These are phyloP conservation scores for Mustela nigripes DNA, from an alignment of 2,113 vertebrate species.

Conservation along the genomic window DNA sequence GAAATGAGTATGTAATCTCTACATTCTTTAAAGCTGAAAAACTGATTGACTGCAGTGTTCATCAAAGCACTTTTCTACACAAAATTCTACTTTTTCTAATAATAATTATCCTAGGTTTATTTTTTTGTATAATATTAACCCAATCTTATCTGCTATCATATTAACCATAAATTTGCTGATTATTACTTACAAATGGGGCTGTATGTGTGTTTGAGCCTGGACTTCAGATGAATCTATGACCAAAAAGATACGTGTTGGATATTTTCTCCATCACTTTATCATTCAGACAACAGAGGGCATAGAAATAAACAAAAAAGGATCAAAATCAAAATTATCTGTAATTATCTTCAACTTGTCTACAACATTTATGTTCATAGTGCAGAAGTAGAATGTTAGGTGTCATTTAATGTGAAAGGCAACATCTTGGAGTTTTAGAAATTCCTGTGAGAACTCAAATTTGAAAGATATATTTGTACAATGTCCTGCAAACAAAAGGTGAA, in stretches of 20 bases:
- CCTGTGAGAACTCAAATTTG: not conserved
- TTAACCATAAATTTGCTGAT: not conserved
- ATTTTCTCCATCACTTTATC: not conserved
- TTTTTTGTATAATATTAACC: not conserved
- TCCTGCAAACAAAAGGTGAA: constrained; percentile 18
- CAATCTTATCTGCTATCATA: not conserved
- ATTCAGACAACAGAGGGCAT: not conserved
- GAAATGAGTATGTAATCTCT: constrained; percentile 5
- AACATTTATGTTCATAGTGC: not conserved
- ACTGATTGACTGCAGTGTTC: not conserved
- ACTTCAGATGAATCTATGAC: not conserved
- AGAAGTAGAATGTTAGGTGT: not conserved
- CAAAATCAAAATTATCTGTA: constrained; percentile 38
- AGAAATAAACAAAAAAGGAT: constrained; percentile 31
- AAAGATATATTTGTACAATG: not conserved
- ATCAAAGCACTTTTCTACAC: not conserved
- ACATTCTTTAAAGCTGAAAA: not conserved
- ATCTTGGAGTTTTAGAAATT: constrained; percentile 34
- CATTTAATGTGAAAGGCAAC: constrained; percentile 9
- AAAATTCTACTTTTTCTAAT: not conserved
- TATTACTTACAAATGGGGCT: not conserved
- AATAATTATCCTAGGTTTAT: too few relatives aligned
- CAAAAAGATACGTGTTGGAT: not conserved
- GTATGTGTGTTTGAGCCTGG: not conserved
- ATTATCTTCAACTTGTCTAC: not conserved